Percentiles rank a stretch among this genome's conserved stretches.
These are phyloP conservation scores for Delichon dasypus DNA, from an alignment of 2,797 vertebrate genomes.

Conservation along the genomic window DNA sequence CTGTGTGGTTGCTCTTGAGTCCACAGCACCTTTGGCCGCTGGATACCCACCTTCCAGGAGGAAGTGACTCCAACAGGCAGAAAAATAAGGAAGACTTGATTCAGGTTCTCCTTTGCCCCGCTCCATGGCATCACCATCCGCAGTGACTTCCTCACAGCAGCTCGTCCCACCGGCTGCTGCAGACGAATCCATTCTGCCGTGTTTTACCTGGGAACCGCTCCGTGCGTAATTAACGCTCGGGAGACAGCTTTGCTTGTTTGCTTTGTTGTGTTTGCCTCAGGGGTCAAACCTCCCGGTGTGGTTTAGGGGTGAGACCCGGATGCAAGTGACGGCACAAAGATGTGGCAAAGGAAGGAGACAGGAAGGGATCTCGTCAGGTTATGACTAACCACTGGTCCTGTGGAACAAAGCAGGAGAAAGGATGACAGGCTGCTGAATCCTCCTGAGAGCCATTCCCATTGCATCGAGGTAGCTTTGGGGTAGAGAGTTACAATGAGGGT, in stretches of 20 bases:
- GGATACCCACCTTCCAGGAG: neutral
- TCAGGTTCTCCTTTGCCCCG: neutral
- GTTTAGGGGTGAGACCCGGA: slow-evolving; percentile 47
- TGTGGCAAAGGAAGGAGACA: slow-evolving; percentile 37
- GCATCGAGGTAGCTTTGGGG: neutral
- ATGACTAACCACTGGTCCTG: slow-evolving; percentile 14
- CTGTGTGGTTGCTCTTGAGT: neutral
- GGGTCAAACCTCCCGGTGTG: slow-evolving; percentile 42
- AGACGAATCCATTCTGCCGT: neutral
- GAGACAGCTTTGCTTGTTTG: slow-evolving; percentile 39
- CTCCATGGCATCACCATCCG: neutral
- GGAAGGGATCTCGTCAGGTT: neutral
- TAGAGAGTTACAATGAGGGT: neutral
- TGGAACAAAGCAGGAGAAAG: slow-evolving; percentile 31
- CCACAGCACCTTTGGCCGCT: neutral
- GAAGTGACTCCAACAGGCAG: neutral
- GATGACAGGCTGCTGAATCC: slow-evolving; percentile 36
- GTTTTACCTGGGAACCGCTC: neutral
- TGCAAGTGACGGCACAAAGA: slow-evolving; percentile 25
- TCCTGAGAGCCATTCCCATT: neutral
- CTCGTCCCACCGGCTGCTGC: neutral
- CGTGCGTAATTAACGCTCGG: neutral
- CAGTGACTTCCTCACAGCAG: neutral
- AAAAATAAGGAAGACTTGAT: neutral
- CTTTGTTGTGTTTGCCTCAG: slow-evolving; percentile 26